Evolutionary conservation across 2,888 invertebrate genomes (phyloP), one percentile per base, ranked within the genome.

Genomic region (Andrena fulva): DNA sequence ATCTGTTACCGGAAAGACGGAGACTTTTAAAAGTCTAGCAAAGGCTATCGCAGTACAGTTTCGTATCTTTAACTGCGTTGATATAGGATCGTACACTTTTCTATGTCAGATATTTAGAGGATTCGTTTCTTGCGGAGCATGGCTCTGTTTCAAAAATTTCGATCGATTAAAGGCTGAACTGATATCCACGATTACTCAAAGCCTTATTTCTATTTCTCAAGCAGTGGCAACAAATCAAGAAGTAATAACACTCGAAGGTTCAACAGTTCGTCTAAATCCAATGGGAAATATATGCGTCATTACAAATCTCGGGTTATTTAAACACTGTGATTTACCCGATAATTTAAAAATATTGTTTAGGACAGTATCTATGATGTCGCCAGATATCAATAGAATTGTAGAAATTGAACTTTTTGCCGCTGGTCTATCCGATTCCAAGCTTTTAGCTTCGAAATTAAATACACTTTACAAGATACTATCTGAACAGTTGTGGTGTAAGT

Each of bases 211-310:
- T 71, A 94, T 95, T 80, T 94, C 94, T 67, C 92, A 94, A 86
- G 94, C 94, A 94, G 50, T 94, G 93, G 91, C 87, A 12, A 89
- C 93, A 10, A 91, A 94, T n/a, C 90, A 92, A 1, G 93, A 94
- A 33, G 88, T 78, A 7, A 94, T 95, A 79, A 87, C 92, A 12
- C 94, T 95, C 87, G 95, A 95, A 86, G 96, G 96, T 10, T 64
- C 66, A 24, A 16, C n/a, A 1, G 35, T 89, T 33, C 73, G 52
- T 24, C 10, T 89, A n/a, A 91, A 89, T 4, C 91, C 96, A 12
- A 96, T 96, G 90, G 96, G 96, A 87, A 96, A 96, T 90, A 95
- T 97, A 76, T 96, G 94, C 93, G 94, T 95, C 20, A 95, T 95
- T 0, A 95, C 95, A 94, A 95, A 95, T 91, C 94, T 95, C 0